These are phyloP conservation scores for Cyclura pinguis DNA, from an alignment of 2,797 vertebrate species.

Conservation along the genomic window DNA sequence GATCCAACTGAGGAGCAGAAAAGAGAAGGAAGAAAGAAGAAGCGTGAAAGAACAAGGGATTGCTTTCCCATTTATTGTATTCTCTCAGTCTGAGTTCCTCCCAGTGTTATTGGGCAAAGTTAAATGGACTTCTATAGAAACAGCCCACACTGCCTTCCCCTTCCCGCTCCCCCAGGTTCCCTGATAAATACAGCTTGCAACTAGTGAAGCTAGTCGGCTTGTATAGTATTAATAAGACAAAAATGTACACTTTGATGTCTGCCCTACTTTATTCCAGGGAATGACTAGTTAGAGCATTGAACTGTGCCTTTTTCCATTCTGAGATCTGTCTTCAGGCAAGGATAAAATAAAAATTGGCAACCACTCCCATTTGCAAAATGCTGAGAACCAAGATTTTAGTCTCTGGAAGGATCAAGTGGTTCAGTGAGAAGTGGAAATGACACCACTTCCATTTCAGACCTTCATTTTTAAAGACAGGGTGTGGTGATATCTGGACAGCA, in stretches of 20 bases:
- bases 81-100: conserved; percentile 14
- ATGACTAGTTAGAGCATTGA: conserved; percentile 35
- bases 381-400: not conserved
- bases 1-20: conserved; percentile 27
- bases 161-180: not conserved
- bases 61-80: conserved; percentile 8
- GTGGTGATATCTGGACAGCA: conserved; percentile 20
- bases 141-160: not conserved
- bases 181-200: not conserved
- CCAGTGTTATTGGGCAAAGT: not conserved
- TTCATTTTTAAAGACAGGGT: conserved; percentile 4
- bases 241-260: conserved; percentile 21
- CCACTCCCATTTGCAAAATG: conserved; percentile 44
- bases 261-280: conserved; percentile 42
- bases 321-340: conserved; percentile 40
- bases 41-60: not conserved
- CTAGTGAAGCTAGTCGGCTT: not conserved
- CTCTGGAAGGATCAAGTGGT: not conserved
- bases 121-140: conserved; percentile 17
- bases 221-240: conserved; percentile 25
- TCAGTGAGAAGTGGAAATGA: not conserved
- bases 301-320: not conserved
- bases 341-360: conserved; percentile 41
- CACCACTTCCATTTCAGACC: not conserved
- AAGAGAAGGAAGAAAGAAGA: not conserved